Conservation (phyloP, 2,113 vertebrate species). For the Mystacornis crossleyi region DNA sequence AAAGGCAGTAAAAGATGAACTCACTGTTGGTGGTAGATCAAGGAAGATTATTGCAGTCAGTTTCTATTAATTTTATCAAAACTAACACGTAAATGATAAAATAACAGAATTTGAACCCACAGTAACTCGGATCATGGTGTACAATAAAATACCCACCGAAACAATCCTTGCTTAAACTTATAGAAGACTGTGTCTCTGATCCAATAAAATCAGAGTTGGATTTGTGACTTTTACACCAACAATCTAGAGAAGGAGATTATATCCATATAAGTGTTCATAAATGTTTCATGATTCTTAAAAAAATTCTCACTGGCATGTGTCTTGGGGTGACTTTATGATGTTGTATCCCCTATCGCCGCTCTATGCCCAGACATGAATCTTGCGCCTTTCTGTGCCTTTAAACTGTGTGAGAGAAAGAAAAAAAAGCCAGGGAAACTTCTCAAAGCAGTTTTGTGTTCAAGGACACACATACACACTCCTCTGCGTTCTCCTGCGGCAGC, state of each 20-base stretch:
- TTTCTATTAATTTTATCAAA: neutral
- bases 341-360: too few relatives aligned
- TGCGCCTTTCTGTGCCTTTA: too few relatives aligned
- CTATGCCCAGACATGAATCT: too few relatives aligned
- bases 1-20: neutral
- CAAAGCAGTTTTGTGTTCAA: too few relatives aligned
- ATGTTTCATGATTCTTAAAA: neutral
- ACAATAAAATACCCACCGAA: neutral
- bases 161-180: neutral
- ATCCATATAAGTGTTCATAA: neutral
- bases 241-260: neutral
- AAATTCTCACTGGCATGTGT: neutral
- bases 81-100: neutral
- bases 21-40: neutral
- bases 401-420: too few relatives aligned
- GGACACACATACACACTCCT: too few relatives aligned
- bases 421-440: too few relatives aligned
- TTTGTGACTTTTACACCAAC: neutral
- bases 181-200: neutral
- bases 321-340: too few relatives aligned
- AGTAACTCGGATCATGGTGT: neutral
- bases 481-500: too few relatives aligned
- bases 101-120: neutral
- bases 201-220: neutral
- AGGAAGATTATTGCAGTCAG: neutral